Base-by-base conservation (phyloP, 2,888 invertebrate species). In the Rhabditophanes sp. region DNA sequence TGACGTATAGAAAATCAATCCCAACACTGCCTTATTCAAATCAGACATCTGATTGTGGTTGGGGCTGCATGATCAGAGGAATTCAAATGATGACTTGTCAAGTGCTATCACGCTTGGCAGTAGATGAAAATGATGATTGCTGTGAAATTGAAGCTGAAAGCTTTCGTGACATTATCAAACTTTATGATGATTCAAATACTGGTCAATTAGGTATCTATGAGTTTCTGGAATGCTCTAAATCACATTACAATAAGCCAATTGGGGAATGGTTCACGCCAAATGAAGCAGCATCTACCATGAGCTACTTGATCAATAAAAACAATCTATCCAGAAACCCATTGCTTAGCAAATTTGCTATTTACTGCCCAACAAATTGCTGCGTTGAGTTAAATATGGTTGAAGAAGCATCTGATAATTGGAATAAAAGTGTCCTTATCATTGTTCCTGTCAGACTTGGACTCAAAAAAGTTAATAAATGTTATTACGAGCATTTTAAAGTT, bases 11-110 rank as follows among this genome's bases (percentile, higher is more conserved):
- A n/a, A n/a, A n/a, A n/a, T n/a, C n/a, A n/a, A n/a, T n/a, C n/a
- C n/a, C n/a, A n/a, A n/a, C n/a, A n/a, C n/a, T n/a, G n/a, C 30
- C 38, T 17, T 37, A 42, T 6, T 35, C 44, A 3, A 40, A 40
- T 30, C 39, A 79, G 50, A 83, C 81, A 1, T 78, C 82, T 3
- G 87, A 87, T 66, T 83, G 83, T 67, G 87, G 87, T 3, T 87
- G 87, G 87, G 85, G 87, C 0, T 87, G 87, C 61, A 78, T 78
- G 77, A 53, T 78, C 16, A 73, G 87, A 30, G 80, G 81, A 67
- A 83, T 83, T 6, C 87, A 87, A 69, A 87, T 87, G 85, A 72
- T 87, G 67, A 68, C 85, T 39, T 83, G 82, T 1, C 84, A 85
- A 67, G 83, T 80, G 8, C 69, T 87, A 24, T 5, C 24, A 40